Conservation (phyloP, 2,888 invertebrate genomes). For the Oasisia sp. region DNA sequence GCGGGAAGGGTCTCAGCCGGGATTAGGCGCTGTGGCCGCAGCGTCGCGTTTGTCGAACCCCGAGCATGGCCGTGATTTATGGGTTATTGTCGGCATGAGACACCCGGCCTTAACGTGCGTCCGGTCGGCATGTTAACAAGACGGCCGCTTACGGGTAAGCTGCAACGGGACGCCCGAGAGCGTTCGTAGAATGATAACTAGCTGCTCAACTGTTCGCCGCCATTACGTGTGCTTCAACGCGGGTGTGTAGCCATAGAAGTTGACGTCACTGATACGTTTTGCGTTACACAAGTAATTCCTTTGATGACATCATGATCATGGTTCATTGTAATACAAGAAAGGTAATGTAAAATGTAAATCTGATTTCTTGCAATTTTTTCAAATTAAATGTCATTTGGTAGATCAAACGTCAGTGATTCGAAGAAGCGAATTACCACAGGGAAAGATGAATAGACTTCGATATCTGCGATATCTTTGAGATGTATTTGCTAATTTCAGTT, state of each 20-base stretch:
- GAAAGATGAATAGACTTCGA: too few relatives aligned
- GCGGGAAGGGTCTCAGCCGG: not conserved
- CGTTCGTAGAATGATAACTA: not conserved
- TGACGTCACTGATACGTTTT: too few relatives aligned
- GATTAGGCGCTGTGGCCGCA: not conserved
- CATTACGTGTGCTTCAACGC: not conserved
- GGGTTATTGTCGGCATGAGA: not conserved
- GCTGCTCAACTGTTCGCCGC: not conserved
- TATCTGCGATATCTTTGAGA: too few relatives aligned
- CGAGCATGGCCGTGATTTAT: not conserved
- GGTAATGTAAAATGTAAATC: too few relatives aligned
- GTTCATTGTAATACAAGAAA: too few relatives aligned
- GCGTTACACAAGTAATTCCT: too few relatives aligned
- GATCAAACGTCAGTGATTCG: too few relatives aligned
- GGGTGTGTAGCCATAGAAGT: not conserved
- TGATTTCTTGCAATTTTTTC: too few relatives aligned
- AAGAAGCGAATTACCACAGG: too few relatives aligned
- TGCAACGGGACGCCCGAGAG: not conserved
- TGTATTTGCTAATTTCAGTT: too few relatives aligned
- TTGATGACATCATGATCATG: too few relatives aligned
- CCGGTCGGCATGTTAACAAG: not conserved
- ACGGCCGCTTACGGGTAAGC: not conserved
- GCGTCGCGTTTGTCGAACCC: not conserved
- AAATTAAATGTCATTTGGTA: too few relatives aligned
- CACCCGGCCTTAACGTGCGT: not conserved